Evolutionary conservation across 2,888 invertebrate genomes (phyloP), one percentile per base, ranked within the genome.

Genomic region (Myopa tessellatipennis): DNA sequence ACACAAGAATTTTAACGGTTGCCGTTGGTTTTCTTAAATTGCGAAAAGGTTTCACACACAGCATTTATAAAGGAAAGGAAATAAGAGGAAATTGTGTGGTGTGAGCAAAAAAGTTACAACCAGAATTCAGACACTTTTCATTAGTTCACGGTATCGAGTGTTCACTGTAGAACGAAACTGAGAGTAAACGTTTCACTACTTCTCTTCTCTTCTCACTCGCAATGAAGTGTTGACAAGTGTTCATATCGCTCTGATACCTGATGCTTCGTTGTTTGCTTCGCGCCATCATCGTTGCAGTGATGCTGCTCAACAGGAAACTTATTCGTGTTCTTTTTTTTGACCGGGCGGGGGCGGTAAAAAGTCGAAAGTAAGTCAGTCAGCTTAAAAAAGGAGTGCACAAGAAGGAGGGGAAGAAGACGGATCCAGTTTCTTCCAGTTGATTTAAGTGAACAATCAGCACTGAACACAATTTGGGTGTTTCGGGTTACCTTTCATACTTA

Each of bases 1-100:
- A 2, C 1, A 26, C 26, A 26, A 26, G 26, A 26, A 26, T 26
- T 26, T 50, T 14, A 8, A 63, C 61, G n/a, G 12, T 36, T 52
- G 52, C 45, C 52, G 58, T 55, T 55, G n/a, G 55, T 36, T 40
- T 74, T 68, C n/a, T 55, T 55, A 58, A 36, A 58, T 18, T 16
- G 34, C 36, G 67, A 55, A 65, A 74, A 52, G 55, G 67, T 36
- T 65, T 67, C 74, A 74, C 55, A 74, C 67, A 68, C 18, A 18
- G 50, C 38, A 4, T n/a, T 18, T 16, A 74, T 50, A 74, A 74
- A 68, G 58, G 18, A 67, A 52, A 67, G 74, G 74, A 74, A 74
- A 67, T 58, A 50, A 74, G 26, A 55, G 74, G 65, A 74, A 74
- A 74, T 74, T 67, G 55, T n/a, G 55, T 10, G 3, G 8, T n/a